Evolutionary conservation across 1,140 invertebrate species (phyloP).

Genomic region (Pogonus chalceus): DNA sequence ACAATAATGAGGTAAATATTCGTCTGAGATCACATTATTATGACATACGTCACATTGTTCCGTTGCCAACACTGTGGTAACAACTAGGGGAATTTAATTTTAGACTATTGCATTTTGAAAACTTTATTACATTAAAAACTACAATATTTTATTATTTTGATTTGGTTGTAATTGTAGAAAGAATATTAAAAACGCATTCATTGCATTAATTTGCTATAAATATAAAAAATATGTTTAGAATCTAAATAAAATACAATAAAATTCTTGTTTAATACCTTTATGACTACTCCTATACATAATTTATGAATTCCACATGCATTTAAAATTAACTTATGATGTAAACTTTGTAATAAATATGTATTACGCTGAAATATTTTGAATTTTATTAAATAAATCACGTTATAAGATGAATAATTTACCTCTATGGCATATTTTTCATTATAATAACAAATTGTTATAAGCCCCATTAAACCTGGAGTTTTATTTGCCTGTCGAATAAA

Average conservation of each 20-base stretch:
- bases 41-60: too few relatives aligned
- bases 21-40: too few relatives aligned
- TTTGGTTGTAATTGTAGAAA: constrained; percentile 2
- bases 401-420: not conserved
- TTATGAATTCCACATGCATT: not conserved
- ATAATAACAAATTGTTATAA: not conserved
- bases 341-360: not conserved
- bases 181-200: constrained; percentile 3
- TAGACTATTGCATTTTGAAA: too few relatives aligned
- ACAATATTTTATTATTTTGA: too few relatives aligned
- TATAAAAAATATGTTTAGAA: not conserved
- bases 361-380: not conserved
- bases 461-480: not conserved
- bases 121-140: too few relatives aligned
- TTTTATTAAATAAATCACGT: not conserved
- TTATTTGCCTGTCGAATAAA: constrained; percentile 1
- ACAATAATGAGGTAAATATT: too few relatives aligned
- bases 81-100: too few relatives aligned
- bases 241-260: not conserved
- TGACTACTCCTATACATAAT: not conserved
- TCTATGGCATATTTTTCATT: not conserved
- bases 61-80: too few relatives aligned
- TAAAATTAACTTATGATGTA: not conserved
- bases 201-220: constrained; percentile 2
- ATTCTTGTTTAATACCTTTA: not conserved